Conservation (phyloP, 2,113 vertebrate species). For the Cygnus buccinator region DNA sequence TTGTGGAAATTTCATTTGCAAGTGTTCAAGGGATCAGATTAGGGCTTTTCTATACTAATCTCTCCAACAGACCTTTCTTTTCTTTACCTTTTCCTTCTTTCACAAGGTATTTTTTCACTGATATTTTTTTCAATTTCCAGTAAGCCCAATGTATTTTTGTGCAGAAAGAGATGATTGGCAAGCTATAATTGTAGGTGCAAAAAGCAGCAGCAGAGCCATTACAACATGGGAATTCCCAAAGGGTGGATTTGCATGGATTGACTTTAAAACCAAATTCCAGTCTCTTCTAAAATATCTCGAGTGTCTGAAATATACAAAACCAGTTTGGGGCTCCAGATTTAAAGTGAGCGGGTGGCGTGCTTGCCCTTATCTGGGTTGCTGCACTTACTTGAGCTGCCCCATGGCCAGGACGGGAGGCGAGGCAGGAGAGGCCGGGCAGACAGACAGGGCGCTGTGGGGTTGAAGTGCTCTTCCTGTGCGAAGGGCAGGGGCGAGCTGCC, state of each 20-base stretch:
- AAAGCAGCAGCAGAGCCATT: background rate
- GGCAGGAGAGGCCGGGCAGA: background rate
- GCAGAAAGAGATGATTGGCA: background rate
- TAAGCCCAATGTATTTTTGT: background rate
- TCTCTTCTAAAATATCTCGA: background rate
- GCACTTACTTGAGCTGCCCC: background rate
- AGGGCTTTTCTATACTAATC: background rate
- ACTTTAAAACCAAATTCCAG: background rate
- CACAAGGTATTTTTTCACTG: too few relatives aligned
- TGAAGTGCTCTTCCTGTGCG: background rate
- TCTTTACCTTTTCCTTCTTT: background rate
- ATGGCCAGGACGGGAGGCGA: background rate
- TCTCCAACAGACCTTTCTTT: background rate
- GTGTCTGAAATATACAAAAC: background rate
- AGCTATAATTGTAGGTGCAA: background rate
- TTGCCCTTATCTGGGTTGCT: background rate
- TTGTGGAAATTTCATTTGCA: background rate
- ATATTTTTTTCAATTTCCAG: background rate
- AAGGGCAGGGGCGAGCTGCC: conserved; percentile 14
- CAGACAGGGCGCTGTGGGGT: background rate
- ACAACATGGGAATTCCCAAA: background rate
- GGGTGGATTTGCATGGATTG: background rate
- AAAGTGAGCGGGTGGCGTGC: background rate
- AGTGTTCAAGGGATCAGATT: background rate
- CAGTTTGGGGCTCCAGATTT: background rate